Evolutionary conservation across 2,888 invertebrate genomes (phyloP).

Genomic region (Mesoligia furuncula): DNA sequence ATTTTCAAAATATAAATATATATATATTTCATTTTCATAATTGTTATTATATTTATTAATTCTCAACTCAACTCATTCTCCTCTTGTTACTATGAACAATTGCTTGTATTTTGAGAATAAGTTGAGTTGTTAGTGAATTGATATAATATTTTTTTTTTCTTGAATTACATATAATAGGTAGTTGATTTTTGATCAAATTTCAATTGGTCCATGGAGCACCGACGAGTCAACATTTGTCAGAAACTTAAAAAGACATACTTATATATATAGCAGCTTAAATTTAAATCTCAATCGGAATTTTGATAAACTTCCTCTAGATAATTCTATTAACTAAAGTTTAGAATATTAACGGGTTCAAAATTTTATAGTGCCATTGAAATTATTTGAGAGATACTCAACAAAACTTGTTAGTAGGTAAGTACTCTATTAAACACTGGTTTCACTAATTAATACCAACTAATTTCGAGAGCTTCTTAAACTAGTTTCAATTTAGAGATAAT

Average conservation of each 20-base stretch:
- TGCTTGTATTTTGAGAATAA: not conserved
- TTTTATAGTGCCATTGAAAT: constrained; percentile 7
- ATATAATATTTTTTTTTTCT: too few relatives aligned
- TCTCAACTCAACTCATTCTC: too few relatives aligned
- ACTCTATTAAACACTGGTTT: not conserved
- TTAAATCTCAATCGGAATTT: not conserved
- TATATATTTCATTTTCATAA: too few relatives aligned
- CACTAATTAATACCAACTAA: not conserved
- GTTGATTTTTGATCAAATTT: not conserved
- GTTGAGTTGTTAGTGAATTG: not conserved
- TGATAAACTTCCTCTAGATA: not conserved
- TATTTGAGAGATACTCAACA: constrained; percentile 1
- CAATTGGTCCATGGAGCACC: too few relatives aligned
- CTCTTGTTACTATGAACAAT: not conserved
- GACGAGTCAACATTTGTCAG: not conserved
- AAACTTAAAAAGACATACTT: not conserved
- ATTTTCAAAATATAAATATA: not conserved
- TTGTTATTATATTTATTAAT: too few relatives aligned
- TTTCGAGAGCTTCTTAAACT: not conserved
- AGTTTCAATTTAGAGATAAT: not conserved
- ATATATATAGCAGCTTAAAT: too few relatives aligned
- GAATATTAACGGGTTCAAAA: not conserved
- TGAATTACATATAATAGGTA: too few relatives aligned
- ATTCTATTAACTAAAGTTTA: not conserved
- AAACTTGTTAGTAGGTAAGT: not conserved